These are phyloP conservation scores for Enteromius argenteus DNA, from an alignment of 2,797 vertebrate species.

Conservation along the genomic window DNA sequence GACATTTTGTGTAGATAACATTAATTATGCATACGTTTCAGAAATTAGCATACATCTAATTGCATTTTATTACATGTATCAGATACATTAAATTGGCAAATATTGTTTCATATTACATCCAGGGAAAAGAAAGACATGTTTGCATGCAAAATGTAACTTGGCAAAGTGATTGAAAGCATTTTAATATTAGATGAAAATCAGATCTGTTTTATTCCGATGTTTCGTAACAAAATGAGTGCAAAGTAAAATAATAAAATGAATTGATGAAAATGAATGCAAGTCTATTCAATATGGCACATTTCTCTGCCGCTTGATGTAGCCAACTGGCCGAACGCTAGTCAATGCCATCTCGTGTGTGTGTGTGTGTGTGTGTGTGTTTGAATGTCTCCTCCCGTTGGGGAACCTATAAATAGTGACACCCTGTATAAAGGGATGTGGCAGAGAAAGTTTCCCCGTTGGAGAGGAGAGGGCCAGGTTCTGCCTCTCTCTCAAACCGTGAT, in stretches of 20 bases:
- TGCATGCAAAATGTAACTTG: neutral
- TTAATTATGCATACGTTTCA: slow-evolving; percentile 82
- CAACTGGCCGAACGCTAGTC: slow-evolving; percentile 41
- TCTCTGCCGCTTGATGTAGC: slow-evolving; percentile 27
- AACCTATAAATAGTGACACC: slow-evolving; percentile 84
- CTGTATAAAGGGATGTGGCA: slow-evolving; percentile 81
- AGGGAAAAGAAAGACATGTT: slow-evolving; percentile 14
- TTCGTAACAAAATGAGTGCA: neutral
- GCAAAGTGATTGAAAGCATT: slow-evolving; percentile 17
- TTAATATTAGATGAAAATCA: neutral
- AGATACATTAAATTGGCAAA: slow-evolving; percentile 70
- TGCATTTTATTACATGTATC: slow-evolving; percentile 74
- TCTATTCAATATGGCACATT: slow-evolving; percentile 34
- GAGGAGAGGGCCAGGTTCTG: slow-evolving; percentile 85
- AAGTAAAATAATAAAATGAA: neutral
- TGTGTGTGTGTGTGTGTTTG: slow-evolving; percentile 55
- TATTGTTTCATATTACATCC: slow-evolving; percentile 36
- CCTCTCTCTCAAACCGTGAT: slow-evolving; percentile 88
- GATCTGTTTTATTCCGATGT: neutral
- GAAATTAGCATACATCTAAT: slow-evolving; percentile 80
- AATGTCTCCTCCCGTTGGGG: slow-evolving; percentile 77
- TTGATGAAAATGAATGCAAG: too few relatives aligned
- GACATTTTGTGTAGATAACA: slow-evolving; percentile 81
- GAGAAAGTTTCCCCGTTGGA: slow-evolving; percentile 87
- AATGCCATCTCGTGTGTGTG: slow-evolving; percentile 42